Conservation (phyloP, 1,140 invertebrate genomes). For the Diabrotica virgifera region DNA sequence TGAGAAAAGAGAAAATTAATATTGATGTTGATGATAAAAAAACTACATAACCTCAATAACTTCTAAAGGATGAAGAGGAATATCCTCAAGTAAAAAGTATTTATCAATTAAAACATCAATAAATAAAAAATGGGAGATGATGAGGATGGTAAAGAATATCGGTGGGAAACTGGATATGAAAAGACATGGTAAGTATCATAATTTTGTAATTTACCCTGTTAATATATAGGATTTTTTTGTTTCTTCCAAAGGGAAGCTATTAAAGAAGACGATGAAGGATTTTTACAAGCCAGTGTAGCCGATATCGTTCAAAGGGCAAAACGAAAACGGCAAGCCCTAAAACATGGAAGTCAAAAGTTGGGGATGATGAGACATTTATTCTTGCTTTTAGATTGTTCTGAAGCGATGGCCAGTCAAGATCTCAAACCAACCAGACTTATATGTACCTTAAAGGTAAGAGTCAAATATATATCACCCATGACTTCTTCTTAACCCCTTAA, state of each 20-base stretch:
- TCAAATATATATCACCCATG: too few species aligned
- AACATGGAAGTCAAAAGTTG: slow-evolving; percentile 72
- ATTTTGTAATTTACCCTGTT: slow-evolving; percentile 19
- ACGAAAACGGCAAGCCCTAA: slow-evolving; percentile 70
- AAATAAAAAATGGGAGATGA: slow-evolving; percentile 57
- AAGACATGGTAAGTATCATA: slow-evolving; percentile 77
- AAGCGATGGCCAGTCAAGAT: slow-evolving; percentile 91
- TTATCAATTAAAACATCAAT: neutral
- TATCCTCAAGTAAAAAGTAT: too few species aligned
- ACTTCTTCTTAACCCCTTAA: too few species aligned
- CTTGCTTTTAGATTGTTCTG: slow-evolving; percentile 88
- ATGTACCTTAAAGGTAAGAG: slow-evolving; percentile 78
- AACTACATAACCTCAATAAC: too few species aligned
- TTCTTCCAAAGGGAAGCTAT: slow-evolving; percentile 81
- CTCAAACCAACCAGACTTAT: slow-evolving; percentile 90
- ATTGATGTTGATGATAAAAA: too few species aligned
- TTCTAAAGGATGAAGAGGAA: too few species aligned
- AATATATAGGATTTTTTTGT: slow-evolving; percentile 20
- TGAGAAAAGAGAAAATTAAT: too few species aligned
- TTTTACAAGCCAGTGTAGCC: slow-evolving; percentile 82
- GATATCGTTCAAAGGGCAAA: slow-evolving; percentile 89
- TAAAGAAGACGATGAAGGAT: slow-evolving; percentile 91
- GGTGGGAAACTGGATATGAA: slow-evolving; percentile 97
- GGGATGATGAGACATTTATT: slow-evolving; percentile 97
- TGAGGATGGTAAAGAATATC: slow-evolving; percentile 87